These are phyloP conservation scores for Meandrusa payeni DNA, from an alignment of 2,888 invertebrate genomes.

Conservation along the genomic window DNA sequence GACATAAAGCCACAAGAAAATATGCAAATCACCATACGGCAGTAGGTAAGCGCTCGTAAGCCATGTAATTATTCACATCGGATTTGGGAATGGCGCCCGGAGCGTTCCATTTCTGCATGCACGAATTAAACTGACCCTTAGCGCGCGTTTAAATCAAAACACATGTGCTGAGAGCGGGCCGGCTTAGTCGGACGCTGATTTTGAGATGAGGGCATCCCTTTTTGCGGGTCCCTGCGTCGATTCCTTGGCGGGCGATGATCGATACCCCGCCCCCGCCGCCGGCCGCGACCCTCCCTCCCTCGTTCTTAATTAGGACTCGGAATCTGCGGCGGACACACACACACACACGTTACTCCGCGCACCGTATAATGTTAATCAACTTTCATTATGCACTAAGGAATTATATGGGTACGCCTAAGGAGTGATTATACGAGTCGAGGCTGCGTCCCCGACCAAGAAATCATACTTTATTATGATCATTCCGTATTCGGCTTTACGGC, in stretches of 20 bases:
- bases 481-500: slow-evolving; percentile 62
- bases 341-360: slow-evolving; percentile 46
- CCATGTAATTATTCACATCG: slow-evolving; percentile 80
- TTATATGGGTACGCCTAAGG: slow-evolving; percentile 79
- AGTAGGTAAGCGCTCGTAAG: slow-evolving; percentile 78
- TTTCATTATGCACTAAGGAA: slow-evolving; percentile 82
- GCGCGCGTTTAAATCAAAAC: slow-evolving; percentile 76
- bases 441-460: slow-evolving; percentile 76
- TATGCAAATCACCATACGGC: slow-evolving; percentile 79
- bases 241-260: slow-evolving; percentile 79
- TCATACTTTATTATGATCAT: slow-evolving; percentile 78
- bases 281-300: slow-evolving; percentile 68
- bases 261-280: slow-evolving; percentile 69
- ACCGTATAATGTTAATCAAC: slow-evolving; percentile 77
- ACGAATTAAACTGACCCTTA: slow-evolving; percentile 76
- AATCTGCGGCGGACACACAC: slow-evolving; percentile 91
- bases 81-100: slow-evolving; percentile 75
- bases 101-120: slow-evolving; percentile 69
- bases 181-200: slow-evolving; percentile 75
- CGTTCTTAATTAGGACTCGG: slow-evolving; percentile 92
- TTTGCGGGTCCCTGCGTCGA: slow-evolving; percentile 79
- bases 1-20: slow-evolving; percentile 73
- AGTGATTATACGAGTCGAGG: slow-evolving; percentile 76
- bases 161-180: slow-evolving; percentile 74
- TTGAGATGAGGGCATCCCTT: slow-evolving; percentile 76